Evolutionary conservation across 2,797 vertebrate genomes (phyloP).

Genomic region (Paramormyrops hopkinsi): DNA sequence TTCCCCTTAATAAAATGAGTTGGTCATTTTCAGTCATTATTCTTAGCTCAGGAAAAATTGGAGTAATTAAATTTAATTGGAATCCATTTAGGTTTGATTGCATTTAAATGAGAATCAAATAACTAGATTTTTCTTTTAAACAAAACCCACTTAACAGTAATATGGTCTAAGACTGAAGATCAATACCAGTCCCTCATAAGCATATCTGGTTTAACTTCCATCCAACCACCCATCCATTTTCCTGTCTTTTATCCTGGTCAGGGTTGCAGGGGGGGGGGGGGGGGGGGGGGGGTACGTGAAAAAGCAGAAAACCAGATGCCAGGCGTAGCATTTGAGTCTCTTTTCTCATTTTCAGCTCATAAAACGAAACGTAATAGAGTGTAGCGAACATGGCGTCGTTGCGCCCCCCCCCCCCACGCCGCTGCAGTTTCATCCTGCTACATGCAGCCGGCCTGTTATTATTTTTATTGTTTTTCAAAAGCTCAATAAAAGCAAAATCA

Average conservation of each 20-base stretch:
- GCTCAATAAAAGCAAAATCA: slow-evolving; percentile 29
- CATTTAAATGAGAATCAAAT: neutral
- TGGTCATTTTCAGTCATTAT: neutral
- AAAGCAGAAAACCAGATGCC: slow-evolving; percentile 36
- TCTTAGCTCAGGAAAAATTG: neutral
- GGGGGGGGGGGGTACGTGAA: neutral
- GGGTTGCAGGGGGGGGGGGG: neutral
- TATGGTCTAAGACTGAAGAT: neutral
- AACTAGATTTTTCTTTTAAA: neutral
- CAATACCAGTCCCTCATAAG: neutral
- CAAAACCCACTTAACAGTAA: neutral
- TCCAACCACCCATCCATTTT: neutral
- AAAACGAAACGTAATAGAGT: slow-evolving; percentile 32
- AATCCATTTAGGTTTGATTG: neutral
- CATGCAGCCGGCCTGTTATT: slow-evolving; percentile 2
- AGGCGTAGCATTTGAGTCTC: slow-evolving; percentile 15
- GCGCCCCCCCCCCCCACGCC: slow-evolving; percentile 3
- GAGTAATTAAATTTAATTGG: neutral
- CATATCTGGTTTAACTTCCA: neutral
- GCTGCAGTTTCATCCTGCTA: slow-evolving; percentile 21
- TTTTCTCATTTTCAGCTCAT: slow-evolving; percentile 31
- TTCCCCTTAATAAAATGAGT: neutral
- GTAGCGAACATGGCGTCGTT: neutral
- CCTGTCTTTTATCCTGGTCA: neutral
- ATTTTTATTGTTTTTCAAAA: slow-evolving; percentile 24